Percentiles rank a stretch among this genome's conserved stretches.
Evolutionary conservation across 2,113 vertebrate species (phyloP).

Genomic region (Amia ocellicauda): DNA sequence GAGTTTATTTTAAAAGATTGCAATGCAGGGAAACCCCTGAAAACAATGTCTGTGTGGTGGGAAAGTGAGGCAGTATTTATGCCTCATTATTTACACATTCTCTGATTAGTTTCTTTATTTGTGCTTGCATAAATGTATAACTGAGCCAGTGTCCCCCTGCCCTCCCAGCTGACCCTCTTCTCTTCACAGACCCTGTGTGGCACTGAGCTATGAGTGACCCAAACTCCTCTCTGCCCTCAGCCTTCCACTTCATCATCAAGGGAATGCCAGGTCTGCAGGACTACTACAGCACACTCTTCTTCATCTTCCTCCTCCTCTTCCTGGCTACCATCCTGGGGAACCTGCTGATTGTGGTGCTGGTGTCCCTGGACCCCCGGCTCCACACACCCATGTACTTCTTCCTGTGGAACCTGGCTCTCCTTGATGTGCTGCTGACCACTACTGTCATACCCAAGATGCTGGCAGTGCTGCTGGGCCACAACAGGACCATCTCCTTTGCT

Average conservation of each 20-base stretch:
- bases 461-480: conserved; percentile 24
- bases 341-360: conserved; percentile 25
- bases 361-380: conserved; percentile 22
- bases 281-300: conserved; percentile 31
- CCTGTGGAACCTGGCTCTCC: conserved; percentile 36
- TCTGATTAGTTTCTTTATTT: too few species aligned
- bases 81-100: too few species aligned
- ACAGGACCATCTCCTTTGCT: conserved; percentile 26
- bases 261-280: conserved; percentile 32
- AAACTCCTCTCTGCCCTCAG: not conserved
- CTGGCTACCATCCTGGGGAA: conserved; percentile 31
- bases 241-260: conserved; percentile 38
- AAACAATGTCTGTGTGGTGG: too few species aligned
- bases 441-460: conserved; percentile 34
- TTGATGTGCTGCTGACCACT: conserved; percentile 37
- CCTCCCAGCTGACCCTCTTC: too few species aligned
- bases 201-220: too few species aligned
- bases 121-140: too few species aligned
- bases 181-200: too few species aligned
- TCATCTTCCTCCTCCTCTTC: conserved; percentile 27
- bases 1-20: too few species aligned
- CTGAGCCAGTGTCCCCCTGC: too few species aligned
- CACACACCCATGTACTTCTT: conserved; percentile 43
- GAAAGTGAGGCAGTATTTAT: too few species aligned
- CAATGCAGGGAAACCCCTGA: too few species aligned